These are phyloP conservation scores for Cathartes aura DNA, from an alignment of 2,113 vertebrate species.

Conservation along the genomic window DNA sequence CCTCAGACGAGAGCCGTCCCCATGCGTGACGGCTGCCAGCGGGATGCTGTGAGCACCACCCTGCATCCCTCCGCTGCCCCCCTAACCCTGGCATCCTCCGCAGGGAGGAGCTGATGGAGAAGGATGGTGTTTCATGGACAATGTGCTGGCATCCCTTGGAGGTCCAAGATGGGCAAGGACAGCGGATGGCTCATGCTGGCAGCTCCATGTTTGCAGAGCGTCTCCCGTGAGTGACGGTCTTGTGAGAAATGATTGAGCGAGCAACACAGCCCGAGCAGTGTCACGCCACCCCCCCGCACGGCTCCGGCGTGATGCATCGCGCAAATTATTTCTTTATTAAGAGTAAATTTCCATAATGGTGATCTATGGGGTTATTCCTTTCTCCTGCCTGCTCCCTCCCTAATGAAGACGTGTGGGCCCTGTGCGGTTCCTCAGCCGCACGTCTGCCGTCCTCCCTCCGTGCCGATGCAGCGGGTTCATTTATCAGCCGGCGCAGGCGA, in stretches of 20 bases:
- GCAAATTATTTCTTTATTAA: conserved; percentile 58
- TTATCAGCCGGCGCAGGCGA: not conserved
- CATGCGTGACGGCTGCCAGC: accelerated
- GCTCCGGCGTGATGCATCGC: not conserved
- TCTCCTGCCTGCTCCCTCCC: not conserved
- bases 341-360: conserved; percentile 53
- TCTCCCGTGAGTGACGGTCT: not conserved
- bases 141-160: not conserved
- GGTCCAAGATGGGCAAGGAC: not conserved
- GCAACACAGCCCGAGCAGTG: not conserved
- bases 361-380: conserved; percentile 22
- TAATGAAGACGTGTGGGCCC: conserved; percentile 42
- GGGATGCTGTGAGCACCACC: not conserved
- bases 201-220: not conserved
- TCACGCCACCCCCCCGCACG: not conserved
- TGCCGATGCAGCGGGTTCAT: not conserved
- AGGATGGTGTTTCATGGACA: accelerated
- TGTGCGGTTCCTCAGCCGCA: not conserved
- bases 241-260: not conserved
- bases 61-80: accelerated
- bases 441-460: accelerated
- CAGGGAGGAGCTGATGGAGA: not conserved
- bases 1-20: not conserved
- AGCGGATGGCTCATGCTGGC: not conserved
- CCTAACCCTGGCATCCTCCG: not conserved